These are phyloP conservation scores for Rhinoraja longicauda DNA, from an alignment of 2,797 vertebrate genomes.

Conservation along the genomic window DNA sequence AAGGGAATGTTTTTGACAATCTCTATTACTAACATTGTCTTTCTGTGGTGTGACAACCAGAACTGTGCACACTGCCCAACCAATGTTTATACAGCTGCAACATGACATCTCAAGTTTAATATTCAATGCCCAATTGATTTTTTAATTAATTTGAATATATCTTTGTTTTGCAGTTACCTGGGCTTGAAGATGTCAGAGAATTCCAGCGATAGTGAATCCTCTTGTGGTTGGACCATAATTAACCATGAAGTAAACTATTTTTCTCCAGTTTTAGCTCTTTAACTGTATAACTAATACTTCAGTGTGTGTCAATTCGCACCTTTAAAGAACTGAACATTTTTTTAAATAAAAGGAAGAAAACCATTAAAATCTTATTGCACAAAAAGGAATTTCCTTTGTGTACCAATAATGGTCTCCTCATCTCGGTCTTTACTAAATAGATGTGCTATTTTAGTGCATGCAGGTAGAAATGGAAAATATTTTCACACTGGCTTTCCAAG, in stretches of 20 bases:
- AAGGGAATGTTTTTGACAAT: no score
- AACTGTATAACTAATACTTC: background rate
- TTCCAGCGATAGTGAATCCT: constrained; percentile 89
- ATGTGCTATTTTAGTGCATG: background rate
- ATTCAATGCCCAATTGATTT: background rate
- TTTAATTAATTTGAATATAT: constrained; percentile 3
- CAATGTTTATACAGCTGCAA: no score
- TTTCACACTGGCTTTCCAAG: background rate
- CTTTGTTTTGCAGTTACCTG: constrained; percentile 50
- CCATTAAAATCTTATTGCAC: background rate
- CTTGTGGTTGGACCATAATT: constrained; percentile 93
- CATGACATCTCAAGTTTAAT: no score
- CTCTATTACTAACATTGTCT: no score
- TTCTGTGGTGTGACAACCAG: no score
- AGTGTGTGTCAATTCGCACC: background rate
- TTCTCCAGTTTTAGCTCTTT: background rate
- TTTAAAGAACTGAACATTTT: background rate
- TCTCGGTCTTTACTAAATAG: background rate
- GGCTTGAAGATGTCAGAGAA: constrained; percentile 74
- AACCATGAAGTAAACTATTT: constrained; percentile 76
- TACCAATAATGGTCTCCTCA: background rate
- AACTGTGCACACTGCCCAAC: no score
- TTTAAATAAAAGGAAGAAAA: background rate
- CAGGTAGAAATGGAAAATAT: background rate
- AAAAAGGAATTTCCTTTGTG: background rate